Conservation (phyloP, 2,113 vertebrate species). For the Oncorhynchus mykiss region DNA sequence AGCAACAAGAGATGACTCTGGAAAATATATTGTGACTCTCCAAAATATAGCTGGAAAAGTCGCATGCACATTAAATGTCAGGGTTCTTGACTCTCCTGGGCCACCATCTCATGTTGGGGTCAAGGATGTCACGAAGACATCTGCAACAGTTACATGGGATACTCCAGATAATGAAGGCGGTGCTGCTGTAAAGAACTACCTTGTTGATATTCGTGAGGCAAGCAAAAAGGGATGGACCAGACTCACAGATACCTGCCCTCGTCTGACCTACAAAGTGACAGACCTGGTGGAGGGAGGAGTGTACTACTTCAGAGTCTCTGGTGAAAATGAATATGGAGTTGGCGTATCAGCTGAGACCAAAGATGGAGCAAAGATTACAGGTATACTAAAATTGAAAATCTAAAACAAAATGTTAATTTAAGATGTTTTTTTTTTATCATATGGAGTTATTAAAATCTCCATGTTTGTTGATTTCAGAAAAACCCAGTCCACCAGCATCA, state of each 20-base stretch:
- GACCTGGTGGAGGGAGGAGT: constrained; percentile 87
- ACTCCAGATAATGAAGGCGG: constrained; percentile 96
- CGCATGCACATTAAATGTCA: constrained; percentile 86
- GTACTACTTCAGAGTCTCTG: constrained; percentile 93
- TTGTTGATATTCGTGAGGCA: constrained; percentile 93
- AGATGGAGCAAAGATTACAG: constrained; percentile 96
- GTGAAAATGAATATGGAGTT: constrained; percentile 94
- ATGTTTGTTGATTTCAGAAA: constrained; percentile 78
- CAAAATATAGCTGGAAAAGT: constrained; percentile 85
- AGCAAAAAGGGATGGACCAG: constrained; percentile 97
- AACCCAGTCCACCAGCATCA: constrained; percentile 93
- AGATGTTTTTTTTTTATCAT: not conserved
- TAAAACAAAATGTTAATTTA: not conserved
- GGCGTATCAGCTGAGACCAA: constrained; percentile 88
- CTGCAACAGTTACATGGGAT: constrained; percentile 89
- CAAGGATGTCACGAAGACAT: constrained; percentile 89
- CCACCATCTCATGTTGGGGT: constrained; percentile 80
- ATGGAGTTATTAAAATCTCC: constrained; percentile 13
- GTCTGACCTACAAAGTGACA: constrained; percentile 89
- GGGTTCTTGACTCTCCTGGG: constrained; percentile 95
- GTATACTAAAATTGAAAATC: constrained; percentile 60
- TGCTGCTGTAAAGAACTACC: constrained; percentile 93
- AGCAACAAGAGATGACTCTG: constrained; percentile 91
- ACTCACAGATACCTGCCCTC: constrained; percentile 88
- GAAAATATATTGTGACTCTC: constrained; percentile 92